A percentile compares a stretch with the other conserved stretches of the same genome.
Evolutionary conservation across 2,113 vertebrate genomes (phyloP).

Genomic region (Monopterus albus): DNA sequence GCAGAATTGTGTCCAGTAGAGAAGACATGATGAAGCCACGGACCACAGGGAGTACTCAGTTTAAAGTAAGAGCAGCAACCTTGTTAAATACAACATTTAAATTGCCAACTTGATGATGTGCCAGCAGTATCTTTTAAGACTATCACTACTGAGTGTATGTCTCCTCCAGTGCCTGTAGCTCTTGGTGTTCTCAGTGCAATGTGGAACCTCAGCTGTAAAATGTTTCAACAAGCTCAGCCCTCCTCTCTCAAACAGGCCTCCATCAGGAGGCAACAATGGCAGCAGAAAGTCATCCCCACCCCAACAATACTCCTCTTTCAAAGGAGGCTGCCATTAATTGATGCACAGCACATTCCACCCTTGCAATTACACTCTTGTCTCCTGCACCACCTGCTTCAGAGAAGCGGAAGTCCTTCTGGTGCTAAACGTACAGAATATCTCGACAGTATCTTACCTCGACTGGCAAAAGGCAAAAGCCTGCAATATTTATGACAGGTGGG

Average conservation of each 20-base stretch:
- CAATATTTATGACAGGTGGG: slow-evolving; percentile 75
- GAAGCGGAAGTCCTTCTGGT: slow-evolving; percentile 71
- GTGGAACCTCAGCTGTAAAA: slow-evolving; percentile 50
- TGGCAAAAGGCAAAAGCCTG: slow-evolving; percentile 65
- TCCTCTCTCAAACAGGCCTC: slow-evolving; percentile 59
- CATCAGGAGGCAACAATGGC: slow-evolving; percentile 65
- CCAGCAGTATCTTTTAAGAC: slow-evolving; percentile 22
- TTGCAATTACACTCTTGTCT: slow-evolving; percentile 72
- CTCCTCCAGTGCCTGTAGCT: slow-evolving; percentile 37
- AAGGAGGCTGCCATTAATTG: slow-evolving; percentile 70
- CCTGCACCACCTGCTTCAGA: slow-evolving; percentile 54
- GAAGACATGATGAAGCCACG: too few relatives aligned
- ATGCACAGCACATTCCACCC: slow-evolving; percentile 64
- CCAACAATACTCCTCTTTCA: slow-evolving; percentile 63
- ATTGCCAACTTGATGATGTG: too few relatives aligned
- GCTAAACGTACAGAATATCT: slow-evolving; percentile 80
- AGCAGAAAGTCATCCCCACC: slow-evolving; percentile 64
- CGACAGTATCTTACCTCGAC: slow-evolving; percentile 70
- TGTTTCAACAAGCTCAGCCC: slow-evolving; percentile 53
- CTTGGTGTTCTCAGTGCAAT: slow-evolving; percentile 21
- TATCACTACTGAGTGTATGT: not conserved
- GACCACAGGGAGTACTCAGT: too few relatives aligned
- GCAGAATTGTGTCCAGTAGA: too few relatives aligned
- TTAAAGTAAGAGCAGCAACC: too few relatives aligned
- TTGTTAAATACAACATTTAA: too few relatives aligned